Evolutionary conservation across 1,140 invertebrate species (phyloP).

Genomic region (Drosophila sp.): DNA sequence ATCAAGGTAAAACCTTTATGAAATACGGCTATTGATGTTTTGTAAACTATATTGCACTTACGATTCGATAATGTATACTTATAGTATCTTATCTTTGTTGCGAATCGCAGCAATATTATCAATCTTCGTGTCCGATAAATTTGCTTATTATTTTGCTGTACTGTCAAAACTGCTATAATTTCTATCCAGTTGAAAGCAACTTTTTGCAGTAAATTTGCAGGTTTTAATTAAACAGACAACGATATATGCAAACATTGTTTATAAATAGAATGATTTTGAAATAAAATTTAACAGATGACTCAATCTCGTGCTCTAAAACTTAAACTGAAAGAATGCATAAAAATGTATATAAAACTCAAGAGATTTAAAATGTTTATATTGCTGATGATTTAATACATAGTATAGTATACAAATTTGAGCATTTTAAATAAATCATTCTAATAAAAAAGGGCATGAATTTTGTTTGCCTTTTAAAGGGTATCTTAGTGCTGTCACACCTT

Average conservation of each 20-base stretch:
- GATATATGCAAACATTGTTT: constrained; percentile 35
- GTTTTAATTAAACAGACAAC: constrained; percentile 20
- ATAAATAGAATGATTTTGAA: constrained; percentile 40
- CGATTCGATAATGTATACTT: not conserved
- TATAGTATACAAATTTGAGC: not conserved
- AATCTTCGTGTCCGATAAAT: too few relatives aligned
- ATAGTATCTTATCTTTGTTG: constrained; percentile 7
- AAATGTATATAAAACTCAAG: constrained; percentile 30
- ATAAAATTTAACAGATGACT: constrained; percentile 37
- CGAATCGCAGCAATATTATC: not conserved
- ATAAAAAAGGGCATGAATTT: not conserved
- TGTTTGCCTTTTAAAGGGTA: constrained; percentile 1
- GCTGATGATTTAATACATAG: not conserved
- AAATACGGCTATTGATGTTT: not conserved
- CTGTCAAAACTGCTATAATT: constrained; percentile 1
- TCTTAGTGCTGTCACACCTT: constrained; percentile 1
- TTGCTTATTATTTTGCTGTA: constrained; percentile 1
- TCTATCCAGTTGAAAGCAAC: constrained; percentile 15
- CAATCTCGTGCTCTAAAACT: constrained; percentile 18
- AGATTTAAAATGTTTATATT: constrained; percentile 19
- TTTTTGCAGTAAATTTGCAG: constrained; percentile 30
- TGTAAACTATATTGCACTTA: constrained; percentile 1
- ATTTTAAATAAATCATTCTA: constrained; percentile 11
- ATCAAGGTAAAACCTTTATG: not conserved
- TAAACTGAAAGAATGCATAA: constrained; percentile 38